phyloP scores from a whole-genome alignment of 2,797 vertebrate genomes.

The Lepilemur ruficaudatus region DNA sequence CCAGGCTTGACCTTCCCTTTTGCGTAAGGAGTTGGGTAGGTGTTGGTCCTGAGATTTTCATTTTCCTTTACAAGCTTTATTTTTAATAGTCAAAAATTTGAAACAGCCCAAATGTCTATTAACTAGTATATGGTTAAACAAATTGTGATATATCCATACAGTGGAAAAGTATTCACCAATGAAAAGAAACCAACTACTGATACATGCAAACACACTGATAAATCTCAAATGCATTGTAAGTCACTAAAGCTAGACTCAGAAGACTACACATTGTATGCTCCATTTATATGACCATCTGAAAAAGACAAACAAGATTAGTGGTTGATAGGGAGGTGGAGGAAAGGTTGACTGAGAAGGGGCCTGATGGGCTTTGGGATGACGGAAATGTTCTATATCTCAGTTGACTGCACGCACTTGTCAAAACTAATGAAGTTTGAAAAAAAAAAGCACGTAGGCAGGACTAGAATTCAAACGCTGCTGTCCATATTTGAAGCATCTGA shows the following conservation, averaged over 20 bases:
- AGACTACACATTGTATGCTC: neutral
- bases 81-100: conserved; percentile 20
- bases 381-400: neutral
- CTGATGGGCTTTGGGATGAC: neutral
- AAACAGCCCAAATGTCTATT: neutral
- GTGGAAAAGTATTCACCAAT: neutral
- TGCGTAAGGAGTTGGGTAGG: too few relatives aligned
- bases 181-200: neutral
- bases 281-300: neutral
- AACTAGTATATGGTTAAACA: neutral
- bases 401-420: neutral
- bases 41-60: too few relatives aligned
- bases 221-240: neutral
- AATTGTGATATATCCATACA: neutral
- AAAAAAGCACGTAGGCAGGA: neutral
- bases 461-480: neutral
- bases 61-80: neutral
- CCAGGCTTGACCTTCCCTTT: too few relatives aligned
- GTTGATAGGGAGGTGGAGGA: neutral
- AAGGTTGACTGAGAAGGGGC: neutral
- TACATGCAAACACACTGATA: neutral
- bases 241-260: neutral
- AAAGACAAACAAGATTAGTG: neutral
- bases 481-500: neutral
- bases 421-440: neutral